Evolutionary conservation across 2,888 invertebrate genomes (phyloP).

Genomic region (Pogonocherus hispidulus): DNA sequence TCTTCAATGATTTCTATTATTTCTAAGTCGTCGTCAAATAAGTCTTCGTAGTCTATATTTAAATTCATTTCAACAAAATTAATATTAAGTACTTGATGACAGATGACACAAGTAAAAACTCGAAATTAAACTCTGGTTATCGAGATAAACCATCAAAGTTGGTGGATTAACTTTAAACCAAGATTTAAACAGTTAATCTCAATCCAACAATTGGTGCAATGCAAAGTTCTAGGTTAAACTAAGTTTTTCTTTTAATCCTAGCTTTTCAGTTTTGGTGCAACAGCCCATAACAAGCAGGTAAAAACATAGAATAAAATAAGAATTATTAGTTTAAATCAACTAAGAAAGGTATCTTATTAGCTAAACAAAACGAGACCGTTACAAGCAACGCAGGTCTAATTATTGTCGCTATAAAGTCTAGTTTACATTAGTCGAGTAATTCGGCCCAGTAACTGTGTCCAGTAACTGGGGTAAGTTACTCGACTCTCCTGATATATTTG

Average conservation of each 20-base stretch:
- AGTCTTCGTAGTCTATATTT: constrained; percentile 6
- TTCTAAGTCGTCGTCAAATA: constrained; percentile 15
- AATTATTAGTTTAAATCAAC: too few relatives aligned
- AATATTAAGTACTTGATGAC: background rate
- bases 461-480: too few relatives aligned
- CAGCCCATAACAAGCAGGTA: too few relatives aligned
- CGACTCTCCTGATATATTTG: too few relatives aligned
- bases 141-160: constrained; percentile 8
- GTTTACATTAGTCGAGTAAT: too few relatives aligned
- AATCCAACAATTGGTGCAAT: constrained; percentile 4
- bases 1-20: constrained; percentile 12
- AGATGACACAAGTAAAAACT: background rate
- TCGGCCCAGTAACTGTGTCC: too few relatives aligned
- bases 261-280: background rate
- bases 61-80: constrained; percentile 7
- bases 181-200: background rate
- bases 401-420: too few relatives aligned
- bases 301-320: too few relatives aligned
- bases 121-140: background rate
- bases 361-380: too few relatives aligned
- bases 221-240: constrained; percentile 2
- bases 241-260: background rate
- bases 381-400: too few relatives aligned
- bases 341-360: too few relatives aligned
- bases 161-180: constrained; percentile 1